Evolutionary conservation across 2,113 vertebrate species (phyloP).

Genomic region (human (Homo sapiens)): DNA sequence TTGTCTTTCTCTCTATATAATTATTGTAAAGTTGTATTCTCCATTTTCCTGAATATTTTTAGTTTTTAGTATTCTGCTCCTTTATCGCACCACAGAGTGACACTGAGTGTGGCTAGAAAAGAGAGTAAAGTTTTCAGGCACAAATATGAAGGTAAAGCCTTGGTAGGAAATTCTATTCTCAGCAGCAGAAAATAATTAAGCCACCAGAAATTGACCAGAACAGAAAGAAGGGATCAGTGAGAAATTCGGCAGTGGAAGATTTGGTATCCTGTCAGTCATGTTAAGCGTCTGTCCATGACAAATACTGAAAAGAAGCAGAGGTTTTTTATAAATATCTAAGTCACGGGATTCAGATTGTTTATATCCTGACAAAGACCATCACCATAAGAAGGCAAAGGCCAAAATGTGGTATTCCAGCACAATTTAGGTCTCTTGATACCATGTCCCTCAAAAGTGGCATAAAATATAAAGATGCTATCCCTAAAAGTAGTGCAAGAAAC

Average conservation of each 20-base stretch:
- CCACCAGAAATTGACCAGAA: background rate
- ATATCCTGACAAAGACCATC: background rate
- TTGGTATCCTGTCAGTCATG: background rate
- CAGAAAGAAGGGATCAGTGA: background rate
- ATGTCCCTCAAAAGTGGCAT: background rate
- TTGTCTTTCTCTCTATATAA: background rate
- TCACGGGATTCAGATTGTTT: background rate
- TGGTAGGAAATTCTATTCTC: background rate
- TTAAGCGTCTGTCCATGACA: background rate
- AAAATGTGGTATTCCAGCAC: background rate
- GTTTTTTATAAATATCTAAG: background rate
- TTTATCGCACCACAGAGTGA: background rate
- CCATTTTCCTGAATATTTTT: background rate
- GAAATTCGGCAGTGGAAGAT: background rate
- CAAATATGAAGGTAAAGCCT: background rate
- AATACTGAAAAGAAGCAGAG: background rate
- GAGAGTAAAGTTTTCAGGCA: background rate
- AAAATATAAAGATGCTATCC: background rate
- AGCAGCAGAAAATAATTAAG: background rate
- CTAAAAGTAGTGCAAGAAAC: background rate
- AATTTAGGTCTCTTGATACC: background rate
- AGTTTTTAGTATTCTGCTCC: background rate
- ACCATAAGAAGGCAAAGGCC: background rate
- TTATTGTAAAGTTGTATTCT: background rate
- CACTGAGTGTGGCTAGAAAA: background rate